A percentile compares a stretch with the other conserved stretches of the same genome.
phyloP scores from a whole-genome alignment of 2,113 vertebrate genomes.

The Crotalus helleri region DNA sequence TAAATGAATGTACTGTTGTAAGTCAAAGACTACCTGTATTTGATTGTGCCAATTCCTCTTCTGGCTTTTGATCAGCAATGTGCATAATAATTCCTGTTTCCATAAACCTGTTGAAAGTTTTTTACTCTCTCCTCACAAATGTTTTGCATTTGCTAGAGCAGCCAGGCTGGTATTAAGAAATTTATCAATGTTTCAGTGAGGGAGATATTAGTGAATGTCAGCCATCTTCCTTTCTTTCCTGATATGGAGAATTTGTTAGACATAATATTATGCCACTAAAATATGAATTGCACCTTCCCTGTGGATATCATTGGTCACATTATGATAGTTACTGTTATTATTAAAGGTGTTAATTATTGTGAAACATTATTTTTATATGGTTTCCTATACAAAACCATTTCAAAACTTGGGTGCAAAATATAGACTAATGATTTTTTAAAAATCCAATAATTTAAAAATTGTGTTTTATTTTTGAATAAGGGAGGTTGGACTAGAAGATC shows the following conservation, averaged over 20 bases:
- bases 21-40: too few species aligned
- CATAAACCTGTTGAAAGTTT: accelerated
- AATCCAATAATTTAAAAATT: neutral
- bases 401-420: neutral
- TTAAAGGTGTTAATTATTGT: neutral
- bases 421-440: neutral
- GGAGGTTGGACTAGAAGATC: neutral
- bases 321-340: conserved; percentile 10
- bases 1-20: too few species aligned
- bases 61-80: neutral
- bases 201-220: neutral
- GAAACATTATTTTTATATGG: neutral
- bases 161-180: conserved; percentile 28
- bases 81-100: neutral
- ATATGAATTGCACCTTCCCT: conserved; percentile 30
- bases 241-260: conserved; percentile 16
- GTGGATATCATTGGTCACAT: conserved; percentile 33
- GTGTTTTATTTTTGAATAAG: neutral
- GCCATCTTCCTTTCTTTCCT: conserved; percentile 23
- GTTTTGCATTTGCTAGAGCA: neutral
- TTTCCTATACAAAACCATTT: neutral
- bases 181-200: conserved; percentile 27
- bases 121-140: neutral
- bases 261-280: neutral
- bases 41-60: neutral